These are phyloP conservation scores for Gortyna flavago DNA, from an alignment of 2,888 invertebrate species.

Conservation along the genomic window DNA sequence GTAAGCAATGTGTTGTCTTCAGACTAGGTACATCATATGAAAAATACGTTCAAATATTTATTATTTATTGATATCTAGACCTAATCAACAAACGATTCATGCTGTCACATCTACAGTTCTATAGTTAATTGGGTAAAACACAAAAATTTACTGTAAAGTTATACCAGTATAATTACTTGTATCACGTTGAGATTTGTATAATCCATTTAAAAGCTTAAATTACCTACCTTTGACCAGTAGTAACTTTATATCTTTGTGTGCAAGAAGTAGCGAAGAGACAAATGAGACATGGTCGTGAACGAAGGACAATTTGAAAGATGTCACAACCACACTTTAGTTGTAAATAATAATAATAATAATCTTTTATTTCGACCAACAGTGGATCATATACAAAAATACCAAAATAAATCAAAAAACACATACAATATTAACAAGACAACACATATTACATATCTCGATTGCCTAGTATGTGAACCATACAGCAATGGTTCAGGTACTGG, in stretches of 20 bases:
- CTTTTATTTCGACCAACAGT: too few relatives aligned
- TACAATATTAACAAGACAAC: too few relatives aligned
- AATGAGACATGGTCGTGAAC: background rate
- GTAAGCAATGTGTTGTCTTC: background rate
- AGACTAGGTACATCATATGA: background rate
- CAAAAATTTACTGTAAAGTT: background rate
- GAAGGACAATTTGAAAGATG: background rate
- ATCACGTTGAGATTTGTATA: background rate
- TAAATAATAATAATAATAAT: too few relatives aligned
- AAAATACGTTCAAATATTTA: background rate
- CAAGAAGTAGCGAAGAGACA: background rate
- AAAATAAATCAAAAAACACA: too few relatives aligned
- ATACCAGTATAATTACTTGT: background rate
- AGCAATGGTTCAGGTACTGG: too few relatives aligned
- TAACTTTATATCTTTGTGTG: background rate
- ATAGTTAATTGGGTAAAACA: slow-evolving; percentile 14
- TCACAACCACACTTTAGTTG: too few relatives aligned
- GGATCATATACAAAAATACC: too few relatives aligned
- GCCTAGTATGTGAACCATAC: too few relatives aligned
- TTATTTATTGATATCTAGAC: slow-evolving; percentile 8
- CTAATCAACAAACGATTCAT: slow-evolving; percentile 28
- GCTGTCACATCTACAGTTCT: slow-evolving; percentile 7
- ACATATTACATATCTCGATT: too few relatives aligned
- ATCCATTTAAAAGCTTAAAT: background rate
- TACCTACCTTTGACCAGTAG: background rate